Percentiles rank a stretch among this genome's conserved stretches.
These are phyloP conservation scores for Philaenus spumarius DNA, from an alignment of 1,140 invertebrate species.

Conservation along the genomic window DNA sequence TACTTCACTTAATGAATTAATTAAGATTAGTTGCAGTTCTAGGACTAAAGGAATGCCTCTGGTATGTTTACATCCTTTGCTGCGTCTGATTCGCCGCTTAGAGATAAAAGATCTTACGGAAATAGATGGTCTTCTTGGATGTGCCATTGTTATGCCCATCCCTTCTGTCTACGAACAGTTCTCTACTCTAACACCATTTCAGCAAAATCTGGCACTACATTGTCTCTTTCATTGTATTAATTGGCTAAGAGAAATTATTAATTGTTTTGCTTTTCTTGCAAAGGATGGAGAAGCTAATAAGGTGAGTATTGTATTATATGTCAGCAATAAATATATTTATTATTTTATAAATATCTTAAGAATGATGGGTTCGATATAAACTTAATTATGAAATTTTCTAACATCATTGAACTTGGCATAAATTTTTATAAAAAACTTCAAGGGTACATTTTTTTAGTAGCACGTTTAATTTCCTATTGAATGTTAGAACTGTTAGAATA, in stretches of 20 bases:
- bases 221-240: constrained; percentile 72
- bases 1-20: too few relatives aligned
- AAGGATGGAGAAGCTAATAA: constrained; percentile 47
- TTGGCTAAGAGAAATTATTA: constrained; percentile 81
- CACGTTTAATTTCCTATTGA: too few relatives aligned
- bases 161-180: constrained; percentile 49
- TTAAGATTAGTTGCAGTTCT: too few relatives aligned
- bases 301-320: too few relatives aligned
- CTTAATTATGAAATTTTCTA: too few relatives aligned
- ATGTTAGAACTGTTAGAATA: too few relatives aligned
- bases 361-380: too few relatives aligned
- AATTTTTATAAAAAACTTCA: too few relatives aligned
- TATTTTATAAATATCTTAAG: too few relatives aligned
- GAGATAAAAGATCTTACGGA: constrained; percentile 51
- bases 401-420: too few relatives aligned
- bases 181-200: constrained; percentile 42
- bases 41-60: constrained; percentile 19
- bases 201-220: constrained; percentile 46
- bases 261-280: constrained; percentile 56
- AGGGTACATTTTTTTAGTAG: too few relatives aligned
- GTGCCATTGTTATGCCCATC: constrained; percentile 53
- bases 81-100: constrained; percentile 53
- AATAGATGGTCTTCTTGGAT: constrained; percentile 76
- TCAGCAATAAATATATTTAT: too few relatives aligned
- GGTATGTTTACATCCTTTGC: constrained; percentile 50